A percentile compares a stretch with the other conserved stretches of the same genome.
These are phyloP conservation scores for Rotaria magnacalcarata DNA, from an alignment of 2,888 invertebrate genomes.

Conservation along the genomic window DNA sequence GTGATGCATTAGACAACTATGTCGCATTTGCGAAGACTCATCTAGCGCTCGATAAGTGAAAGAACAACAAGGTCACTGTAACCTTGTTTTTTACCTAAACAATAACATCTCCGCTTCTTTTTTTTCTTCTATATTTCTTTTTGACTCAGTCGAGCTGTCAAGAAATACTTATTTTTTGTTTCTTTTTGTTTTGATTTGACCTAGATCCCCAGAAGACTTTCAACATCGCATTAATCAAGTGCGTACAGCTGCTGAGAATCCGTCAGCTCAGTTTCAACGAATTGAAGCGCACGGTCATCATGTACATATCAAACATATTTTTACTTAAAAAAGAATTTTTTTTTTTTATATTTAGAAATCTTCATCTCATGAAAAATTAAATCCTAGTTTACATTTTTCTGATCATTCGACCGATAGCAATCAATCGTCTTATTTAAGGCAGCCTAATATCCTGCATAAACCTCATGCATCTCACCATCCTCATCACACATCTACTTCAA, in stretches of 20 bases:
- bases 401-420: neutral
- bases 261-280: constrained; percentile 1
- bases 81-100: neutral
- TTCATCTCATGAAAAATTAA: neutral
- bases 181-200: neutral
- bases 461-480: neutral
- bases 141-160: no score
- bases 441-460: neutral
- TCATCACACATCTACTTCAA: neutral
- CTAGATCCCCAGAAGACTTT: neutral
- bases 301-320: neutral
- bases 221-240: neutral
- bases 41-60: neutral
- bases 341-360: neutral
- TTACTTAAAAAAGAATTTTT: neutral
- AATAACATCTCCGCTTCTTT: no score
- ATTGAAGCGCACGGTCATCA: neutral
- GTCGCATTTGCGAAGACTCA: neutral
- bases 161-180: neutral
- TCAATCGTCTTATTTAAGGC: neutral
- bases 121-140: no score
- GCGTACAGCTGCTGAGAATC: constrained; percentile 2
- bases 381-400: neutral
- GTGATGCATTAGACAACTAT: neutral
- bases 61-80: neutral